Conservation (phyloP, 1,140 invertebrate species). For the Tetraneura akinire region DNA sequence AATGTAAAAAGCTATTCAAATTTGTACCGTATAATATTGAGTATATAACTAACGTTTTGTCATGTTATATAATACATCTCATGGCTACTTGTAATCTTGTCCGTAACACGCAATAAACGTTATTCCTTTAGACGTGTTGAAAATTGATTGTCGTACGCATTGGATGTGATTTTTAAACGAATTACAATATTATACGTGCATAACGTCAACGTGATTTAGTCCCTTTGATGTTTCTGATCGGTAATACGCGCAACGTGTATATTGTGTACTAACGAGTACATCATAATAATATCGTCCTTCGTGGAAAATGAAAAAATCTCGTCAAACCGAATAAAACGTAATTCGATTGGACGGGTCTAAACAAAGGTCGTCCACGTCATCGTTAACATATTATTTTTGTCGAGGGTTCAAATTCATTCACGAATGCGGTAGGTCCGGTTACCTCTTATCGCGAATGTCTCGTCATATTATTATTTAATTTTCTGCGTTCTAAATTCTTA, state of each 20-base stretch:
- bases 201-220: too few relatives aligned
- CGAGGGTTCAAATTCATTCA: neutral
- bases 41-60: too few relatives aligned
- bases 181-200: neutral
- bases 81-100: too few relatives aligned
- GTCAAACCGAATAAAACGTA: neutral
- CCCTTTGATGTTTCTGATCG: neutral
- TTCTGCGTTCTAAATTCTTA: neutral
- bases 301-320: neutral
- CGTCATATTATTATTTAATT: neutral
- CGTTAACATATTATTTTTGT: too few relatives aligned
- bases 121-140: neutral
- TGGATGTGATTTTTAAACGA: neutral
- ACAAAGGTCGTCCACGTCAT: neutral
- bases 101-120: too few relatives aligned
- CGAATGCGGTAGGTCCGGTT: slow-evolving; percentile 26
- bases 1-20: too few relatives aligned
- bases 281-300: neutral
- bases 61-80: too few relatives aligned
- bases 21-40: too few relatives aligned
- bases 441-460: neutral
- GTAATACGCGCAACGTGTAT: neutral
- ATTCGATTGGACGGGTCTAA: neutral
- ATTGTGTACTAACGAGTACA: too few relatives aligned
- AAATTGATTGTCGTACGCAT: neutral